Evolutionary conservation across 2,797 vertebrate genomes (phyloP).

Genomic region (Bradypus variegatus): DNA sequence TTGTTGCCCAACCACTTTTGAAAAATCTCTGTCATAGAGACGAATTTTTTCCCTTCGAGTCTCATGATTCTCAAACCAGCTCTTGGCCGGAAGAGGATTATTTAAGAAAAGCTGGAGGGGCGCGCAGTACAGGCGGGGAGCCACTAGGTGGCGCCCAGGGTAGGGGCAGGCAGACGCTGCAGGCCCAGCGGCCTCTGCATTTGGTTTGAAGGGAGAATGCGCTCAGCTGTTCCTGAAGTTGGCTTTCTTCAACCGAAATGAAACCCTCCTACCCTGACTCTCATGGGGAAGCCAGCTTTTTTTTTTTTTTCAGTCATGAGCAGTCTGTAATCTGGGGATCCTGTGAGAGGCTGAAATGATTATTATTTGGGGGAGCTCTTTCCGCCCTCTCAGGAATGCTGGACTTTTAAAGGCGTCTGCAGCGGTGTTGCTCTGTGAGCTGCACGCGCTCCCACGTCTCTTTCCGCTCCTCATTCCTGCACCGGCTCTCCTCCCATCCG

Average conservation of each 20-base stretch:
- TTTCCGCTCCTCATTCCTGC: too few species aligned
- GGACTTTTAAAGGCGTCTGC: not conserved
- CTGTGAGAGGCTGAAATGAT: not conserved
- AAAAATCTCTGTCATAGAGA: constrained; percentile 35
- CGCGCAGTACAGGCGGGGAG: fast-evolving
- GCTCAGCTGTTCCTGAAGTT: not conserved
- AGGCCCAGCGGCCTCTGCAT: not conserved
- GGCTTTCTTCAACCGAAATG: constrained; percentile 10
- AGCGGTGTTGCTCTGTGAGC: not conserved
- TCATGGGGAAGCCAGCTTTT: not conserved
- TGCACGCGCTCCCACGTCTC: not conserved
- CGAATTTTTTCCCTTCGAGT: not conserved
- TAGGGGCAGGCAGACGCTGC: not conserved
- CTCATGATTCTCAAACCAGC: constrained; percentile 44
- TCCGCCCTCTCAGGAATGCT: not conserved
- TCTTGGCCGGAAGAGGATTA: not conserved
- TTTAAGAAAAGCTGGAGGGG: not conserved
- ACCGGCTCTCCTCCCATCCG: too few species aligned
- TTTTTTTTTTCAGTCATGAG: not conserved
- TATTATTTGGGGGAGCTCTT: not conserved
- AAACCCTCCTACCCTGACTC: not conserved
- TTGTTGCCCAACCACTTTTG: constrained; percentile 36
- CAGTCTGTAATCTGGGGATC: not conserved
- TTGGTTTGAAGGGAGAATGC: constrained; percentile 1
- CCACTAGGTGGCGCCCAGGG: constrained; percentile 46